Base-by-base conservation (phyloP, 2,113 vertebrate genomes). In the Oenanthe oenanthe region DNA sequence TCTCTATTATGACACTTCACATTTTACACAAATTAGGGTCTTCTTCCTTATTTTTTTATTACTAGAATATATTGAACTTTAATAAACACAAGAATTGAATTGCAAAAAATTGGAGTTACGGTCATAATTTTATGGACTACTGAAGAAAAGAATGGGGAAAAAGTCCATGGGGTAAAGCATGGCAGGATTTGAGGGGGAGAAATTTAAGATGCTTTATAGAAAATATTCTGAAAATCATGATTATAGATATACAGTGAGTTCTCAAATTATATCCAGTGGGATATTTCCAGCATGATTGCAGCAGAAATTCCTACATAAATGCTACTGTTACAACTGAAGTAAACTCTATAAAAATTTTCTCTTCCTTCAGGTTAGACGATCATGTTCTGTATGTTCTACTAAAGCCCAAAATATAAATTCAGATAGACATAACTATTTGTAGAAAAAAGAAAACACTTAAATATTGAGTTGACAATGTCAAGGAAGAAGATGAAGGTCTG, bases 11-110 rank as follows among this genome's bases (percentile, higher is more conserved):
- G 73, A 20, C 7, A 20, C 17, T 76, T 96, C 71, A 79, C 77
- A 48, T 96, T 96, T 97, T 94, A 97, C 93, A 91, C 31, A 97
- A 89, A 95, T 92, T 86, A 92, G 8, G 6, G 5, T 70, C 96
- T 56, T 79, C 38, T 97, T 73, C n/a, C 53, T 90, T 90, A 20
- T 29, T 85, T 91, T 91, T 91, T 43, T 63, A 34, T 91, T 83
- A 13, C 34, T 92, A 85, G 70, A 92, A 65, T 90, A 40, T 53
- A 95, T 96, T 96, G 95, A 96, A 81, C 17, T 96, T 96, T 97
- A 96, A 97, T 85, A 48, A 20, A 95, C 18, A 53, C 71, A 96
- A 94, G 63, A 97, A 83, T 32, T 93, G 21, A 76, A 91, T 88
- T 96, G 85, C 38, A 96, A 94, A 96, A 76, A 94, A 89, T 60